These are phyloP conservation scores for Amphiduros pacificus DNA, from an alignment of 2,888 invertebrate species.

Conservation along the genomic window DNA sequence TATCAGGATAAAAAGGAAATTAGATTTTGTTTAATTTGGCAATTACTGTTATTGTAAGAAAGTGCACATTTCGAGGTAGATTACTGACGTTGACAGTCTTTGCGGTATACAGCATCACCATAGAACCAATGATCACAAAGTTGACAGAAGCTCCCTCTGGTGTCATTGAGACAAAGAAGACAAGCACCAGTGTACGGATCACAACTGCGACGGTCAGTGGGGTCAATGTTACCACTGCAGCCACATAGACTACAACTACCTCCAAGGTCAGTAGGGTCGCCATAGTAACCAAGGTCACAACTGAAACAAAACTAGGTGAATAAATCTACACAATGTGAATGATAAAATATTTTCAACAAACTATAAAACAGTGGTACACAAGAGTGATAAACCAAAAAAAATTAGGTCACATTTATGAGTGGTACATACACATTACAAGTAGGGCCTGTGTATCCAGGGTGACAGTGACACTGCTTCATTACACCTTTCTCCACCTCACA, in stretches of 20 bases:
- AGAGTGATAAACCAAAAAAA: too few relatives aligned
- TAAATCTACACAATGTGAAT: too few relatives aligned
- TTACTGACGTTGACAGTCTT: constrained; percentile 86
- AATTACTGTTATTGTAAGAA: too few relatives aligned
- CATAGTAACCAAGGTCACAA: constrained; percentile 89
- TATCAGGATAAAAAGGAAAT: too few relatives aligned
- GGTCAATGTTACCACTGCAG: constrained; percentile 94
- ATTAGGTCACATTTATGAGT: too few relatives aligned
- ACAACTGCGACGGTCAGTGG: constrained; percentile 79
- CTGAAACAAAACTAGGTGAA: constrained; percentile 39
- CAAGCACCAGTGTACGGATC: constrained; percentile 90
- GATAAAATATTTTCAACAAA: too few relatives aligned
- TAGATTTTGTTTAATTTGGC: too few relatives aligned
- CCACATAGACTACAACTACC: constrained; percentile 81
- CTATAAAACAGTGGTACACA: too few relatives aligned
- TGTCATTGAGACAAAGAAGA: constrained; percentile 86
- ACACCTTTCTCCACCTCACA: constrained; percentile 50
- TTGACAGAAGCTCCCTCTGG: constrained; percentile 86
- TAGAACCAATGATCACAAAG: constrained; percentile 84
- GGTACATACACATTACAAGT: constrained; percentile 72
- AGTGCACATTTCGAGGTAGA: too few relatives aligned
- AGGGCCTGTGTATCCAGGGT: constrained; percentile 80
- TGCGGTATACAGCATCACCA: constrained; percentile 89
- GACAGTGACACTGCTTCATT: constrained; percentile 85
- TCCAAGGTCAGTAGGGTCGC: constrained; percentile 69